These are phyloP conservation scores for Furnarius figulus DNA, from an alignment of 2,113 vertebrate species.

Conservation along the genomic window DNA sequence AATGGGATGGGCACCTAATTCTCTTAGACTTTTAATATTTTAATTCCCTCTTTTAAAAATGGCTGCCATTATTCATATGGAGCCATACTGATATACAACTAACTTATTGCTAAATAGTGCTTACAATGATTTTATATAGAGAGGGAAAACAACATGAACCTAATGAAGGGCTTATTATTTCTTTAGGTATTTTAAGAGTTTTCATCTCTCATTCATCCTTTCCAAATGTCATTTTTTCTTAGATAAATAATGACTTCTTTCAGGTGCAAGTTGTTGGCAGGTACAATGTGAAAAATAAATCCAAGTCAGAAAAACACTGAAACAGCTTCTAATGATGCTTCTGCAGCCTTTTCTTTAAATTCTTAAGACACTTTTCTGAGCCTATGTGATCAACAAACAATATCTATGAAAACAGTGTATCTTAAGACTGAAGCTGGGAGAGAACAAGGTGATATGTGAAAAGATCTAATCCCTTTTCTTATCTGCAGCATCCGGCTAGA, in stretches of 20 bases:
- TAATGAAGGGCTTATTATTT: background rate
- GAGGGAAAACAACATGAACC: background rate
- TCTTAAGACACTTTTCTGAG: background rate
- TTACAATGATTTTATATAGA: background rate
- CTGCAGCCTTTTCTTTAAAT: background rate
- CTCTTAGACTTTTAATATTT: background rate
- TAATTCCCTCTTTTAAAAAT: background rate
- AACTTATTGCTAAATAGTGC: background rate
- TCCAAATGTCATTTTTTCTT: background rate
- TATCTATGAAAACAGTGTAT: background rate
- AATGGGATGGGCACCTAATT: background rate
- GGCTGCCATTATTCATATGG: background rate
- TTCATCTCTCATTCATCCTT: background rate
- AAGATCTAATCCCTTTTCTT: background rate
- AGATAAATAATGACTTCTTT: background rate
- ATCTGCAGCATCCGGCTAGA: background rate
- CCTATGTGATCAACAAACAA: background rate
- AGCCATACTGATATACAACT: background rate
- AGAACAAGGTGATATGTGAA: background rate
- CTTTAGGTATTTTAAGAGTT: background rate
- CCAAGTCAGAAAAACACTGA: background rate
- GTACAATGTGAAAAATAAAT: background rate
- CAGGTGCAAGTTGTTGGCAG: background rate
- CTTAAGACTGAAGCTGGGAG: background rate
- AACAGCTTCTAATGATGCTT: background rate